These are phyloP conservation scores for Grammomys surdaster DNA, from an alignment of 2,113 vertebrate species.

Conservation along the genomic window DNA sequence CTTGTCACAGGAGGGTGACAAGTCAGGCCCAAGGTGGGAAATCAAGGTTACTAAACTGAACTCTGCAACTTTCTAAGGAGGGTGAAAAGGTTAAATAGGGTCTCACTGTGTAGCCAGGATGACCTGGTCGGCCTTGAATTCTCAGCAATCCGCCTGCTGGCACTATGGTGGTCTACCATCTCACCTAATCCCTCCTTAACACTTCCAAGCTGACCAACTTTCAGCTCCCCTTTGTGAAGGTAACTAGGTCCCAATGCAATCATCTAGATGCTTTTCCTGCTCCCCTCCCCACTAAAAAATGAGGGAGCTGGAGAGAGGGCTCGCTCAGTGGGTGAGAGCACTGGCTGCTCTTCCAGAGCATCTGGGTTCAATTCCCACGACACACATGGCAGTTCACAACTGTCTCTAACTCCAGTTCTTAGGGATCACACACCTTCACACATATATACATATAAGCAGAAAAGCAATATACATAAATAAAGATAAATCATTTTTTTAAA, in stretches of 20 bases:
- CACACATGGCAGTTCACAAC: neutral
- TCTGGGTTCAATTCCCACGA: neutral
- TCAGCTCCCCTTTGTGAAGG: neutral
- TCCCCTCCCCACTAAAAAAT: neutral
- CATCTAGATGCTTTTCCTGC: constrained; percentile 12
- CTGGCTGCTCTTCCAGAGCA: neutral
- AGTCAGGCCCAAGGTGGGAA: neutral
- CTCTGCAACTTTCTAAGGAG: neutral
- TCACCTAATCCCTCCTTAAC: neutral
- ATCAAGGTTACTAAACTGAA: neutral
- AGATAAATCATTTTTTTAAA: neutral
- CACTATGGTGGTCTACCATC: neutral
- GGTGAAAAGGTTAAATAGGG: neutral
- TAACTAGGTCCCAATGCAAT: neutral
- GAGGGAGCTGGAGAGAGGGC: neutral
- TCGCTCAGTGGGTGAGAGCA: neutral
- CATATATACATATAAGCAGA: neutral
- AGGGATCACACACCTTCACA: neutral
- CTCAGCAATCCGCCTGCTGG: neutral
- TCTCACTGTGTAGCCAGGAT: neutral
- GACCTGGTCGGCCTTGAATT: neutral
- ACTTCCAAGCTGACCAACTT: neutral
- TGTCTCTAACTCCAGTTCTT: neutral
- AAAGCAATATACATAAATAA: neutral
- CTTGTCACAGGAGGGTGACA: neutral